Conservation (phyloP, 2,797 vertebrate genomes). For the Takifugu rubripes region DNA sequence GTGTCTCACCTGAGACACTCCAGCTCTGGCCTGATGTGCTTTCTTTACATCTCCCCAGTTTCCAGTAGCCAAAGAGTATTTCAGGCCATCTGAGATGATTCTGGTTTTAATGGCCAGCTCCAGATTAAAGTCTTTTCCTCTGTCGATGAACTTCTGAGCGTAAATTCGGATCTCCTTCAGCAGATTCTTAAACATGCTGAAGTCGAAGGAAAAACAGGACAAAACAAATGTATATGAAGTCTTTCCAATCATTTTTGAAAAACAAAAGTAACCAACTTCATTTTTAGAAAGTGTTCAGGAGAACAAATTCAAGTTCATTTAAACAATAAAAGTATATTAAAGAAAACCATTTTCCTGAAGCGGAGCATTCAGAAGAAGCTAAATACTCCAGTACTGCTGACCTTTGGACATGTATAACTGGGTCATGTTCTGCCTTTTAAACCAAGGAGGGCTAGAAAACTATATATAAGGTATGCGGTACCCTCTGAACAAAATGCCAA, state of each 20-base stretch:
- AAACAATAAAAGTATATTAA: too few relatives aligned
- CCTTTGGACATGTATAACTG: too few relatives aligned
- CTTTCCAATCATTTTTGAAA: too few relatives aligned
- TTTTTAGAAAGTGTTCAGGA: too few relatives aligned
- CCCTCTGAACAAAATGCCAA: slow-evolving; percentile 95
- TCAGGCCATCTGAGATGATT: slow-evolving; percentile 97
- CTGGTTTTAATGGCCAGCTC: slow-evolving; percentile 97
- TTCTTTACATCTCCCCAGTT: slow-evolving; percentile 99
- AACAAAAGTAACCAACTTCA: too few relatives aligned
- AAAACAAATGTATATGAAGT: neutral
- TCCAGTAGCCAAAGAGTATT: slow-evolving; percentile 95
- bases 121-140: slow-evolving; percentile 97
- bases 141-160: slow-evolving; percentile 96
- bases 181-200: slow-evolving; percentile 98
- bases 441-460: too few relatives aligned
- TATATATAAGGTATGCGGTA: slow-evolving; percentile 56
- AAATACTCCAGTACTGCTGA: too few relatives aligned
- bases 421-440: too few relatives aligned
- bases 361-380: too few relatives aligned
- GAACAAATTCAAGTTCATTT: too few relatives aligned
- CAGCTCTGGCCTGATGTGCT: slow-evolving; percentile 96
- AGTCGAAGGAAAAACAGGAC: neutral
- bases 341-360: too few relatives aligned
- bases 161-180: slow-evolving; percentile 98
- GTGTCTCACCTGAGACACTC: slow-evolving; percentile 87